Evolutionary conservation across 1,140 invertebrate species (phyloP).

Genomic region (Zaprionus gabonicus): DNA sequence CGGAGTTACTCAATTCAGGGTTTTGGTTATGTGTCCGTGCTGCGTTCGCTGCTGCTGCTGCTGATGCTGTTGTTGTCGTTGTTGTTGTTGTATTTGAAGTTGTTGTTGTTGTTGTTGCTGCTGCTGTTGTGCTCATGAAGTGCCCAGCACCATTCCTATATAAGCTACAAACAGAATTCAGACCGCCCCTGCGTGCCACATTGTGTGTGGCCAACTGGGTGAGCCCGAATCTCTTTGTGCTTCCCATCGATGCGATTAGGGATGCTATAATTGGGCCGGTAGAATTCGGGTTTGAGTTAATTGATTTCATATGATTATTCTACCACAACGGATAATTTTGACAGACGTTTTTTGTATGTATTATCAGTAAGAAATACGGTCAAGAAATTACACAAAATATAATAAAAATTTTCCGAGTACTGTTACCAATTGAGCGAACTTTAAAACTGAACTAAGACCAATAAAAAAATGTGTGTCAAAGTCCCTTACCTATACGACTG

Average conservation of each 20-base stretch:
- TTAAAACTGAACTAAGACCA: slow-evolving; percentile 27
- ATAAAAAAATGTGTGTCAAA: background rate
- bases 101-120: too few species aligned
- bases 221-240: slow-evolving; percentile 9
- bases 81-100: too few species aligned
- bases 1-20: too few species aligned
- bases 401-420: slow-evolving; percentile 25
- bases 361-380: slow-evolving; percentile 3
- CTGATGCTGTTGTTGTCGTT: too few species aligned
- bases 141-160: background rate
- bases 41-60: too few species aligned
- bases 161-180: slow-evolving; percentile 5
- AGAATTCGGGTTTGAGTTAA: too few species aligned
- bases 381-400: slow-evolving; percentile 31
- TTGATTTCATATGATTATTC: too few species aligned
- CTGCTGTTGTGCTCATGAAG: too few species aligned
- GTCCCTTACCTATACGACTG: background rate
- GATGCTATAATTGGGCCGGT: background rate
- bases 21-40: too few species aligned
- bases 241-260: slow-evolving; percentile 7
- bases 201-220: slow-evolving; percentile 18
- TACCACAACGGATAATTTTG: slow-evolving; percentile 25
- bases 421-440: slow-evolving; percentile 29
- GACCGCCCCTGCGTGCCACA: background rate
- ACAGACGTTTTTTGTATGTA: slow-evolving; percentile 3